Evolutionary conservation across 2,888 invertebrate genomes (phyloP), one percentile per base, ranked within the genome.

Genomic region (Eupithecia inturbata): DNA sequence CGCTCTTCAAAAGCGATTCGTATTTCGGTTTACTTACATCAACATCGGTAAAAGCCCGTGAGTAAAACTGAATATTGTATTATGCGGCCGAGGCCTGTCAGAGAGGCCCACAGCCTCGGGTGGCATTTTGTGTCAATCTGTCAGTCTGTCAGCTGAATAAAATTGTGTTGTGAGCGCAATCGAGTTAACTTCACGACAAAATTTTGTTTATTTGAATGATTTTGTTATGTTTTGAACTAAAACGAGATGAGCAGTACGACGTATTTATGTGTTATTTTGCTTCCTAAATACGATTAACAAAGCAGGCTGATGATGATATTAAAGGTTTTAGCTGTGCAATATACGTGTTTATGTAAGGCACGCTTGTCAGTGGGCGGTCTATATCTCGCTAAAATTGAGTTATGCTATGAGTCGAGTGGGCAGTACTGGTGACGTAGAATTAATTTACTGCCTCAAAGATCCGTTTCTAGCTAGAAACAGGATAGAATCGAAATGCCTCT

Each of bases 41-140:
- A 57, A 26, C 57, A 57, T 57, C 26, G 26, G 26, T 57, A 57
- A 57, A 22, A 22, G 57, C 12, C 57, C 3, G 57, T 26, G 26
- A 26, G 57, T 57, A 26, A 22, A 57, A 10, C 62, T 31, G 62
- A 28, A 31, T 62, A 66, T 36, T 66, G 66, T 66, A 41, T 66
- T 7, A 36, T n/a, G 49, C 22, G 31, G 22, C 22, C 22, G 39
- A 14, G 36, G 26, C 45, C 68, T 71, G 68, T 68, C 68, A 68
- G 19, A 53, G 62, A 62, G 31, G 16, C 36, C 3, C 14, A 0
- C 49, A 14, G 22, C 33, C 26, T 41, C 33, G 31, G 53, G 60
- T 73, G 76, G 80, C 77, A 79, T 84, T 83, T 82, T 75, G 79
- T 78, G 75, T 84, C 82, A 82, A 85, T 85, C 85, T 83, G 84